These are phyloP conservation scores for Cephus nigrinus DNA, from an alignment of 2,888 invertebrate species.

Conservation along the genomic window DNA sequence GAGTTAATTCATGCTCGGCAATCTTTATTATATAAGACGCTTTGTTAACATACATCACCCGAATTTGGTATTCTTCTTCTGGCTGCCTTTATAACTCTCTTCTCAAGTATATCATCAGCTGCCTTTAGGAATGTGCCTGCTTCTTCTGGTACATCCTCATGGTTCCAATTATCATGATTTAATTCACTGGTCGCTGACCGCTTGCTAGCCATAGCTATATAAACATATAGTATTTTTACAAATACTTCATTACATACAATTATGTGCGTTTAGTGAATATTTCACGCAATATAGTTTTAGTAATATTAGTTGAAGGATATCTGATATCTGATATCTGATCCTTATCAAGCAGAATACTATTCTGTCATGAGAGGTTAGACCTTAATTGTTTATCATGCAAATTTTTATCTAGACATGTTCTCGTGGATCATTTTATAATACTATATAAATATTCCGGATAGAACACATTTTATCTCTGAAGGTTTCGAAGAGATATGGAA, in stretches of 20 bases:
- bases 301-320: background rate
- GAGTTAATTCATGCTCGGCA: background rate
- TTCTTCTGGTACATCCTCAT: slow-evolving; percentile 81
- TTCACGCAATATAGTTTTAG: background rate
- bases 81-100: slow-evolving; percentile 83
- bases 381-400: background rate
- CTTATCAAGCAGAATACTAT: background rate
- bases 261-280: background rate
- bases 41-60: slow-evolving; percentile 25
- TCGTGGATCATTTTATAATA: background rate
- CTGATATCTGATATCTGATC: background rate
- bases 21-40: background rate
- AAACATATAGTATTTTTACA: background rate
- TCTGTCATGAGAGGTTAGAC: background rate
- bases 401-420: background rate
- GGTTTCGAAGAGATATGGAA: background rate
- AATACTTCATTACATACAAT: background rate
- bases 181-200: slow-evolving; percentile 80
- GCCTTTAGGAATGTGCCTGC: slow-evolving; percentile 80
- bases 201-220: slow-evolving; percentile 75
- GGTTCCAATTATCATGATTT: slow-evolving; percentile 88
- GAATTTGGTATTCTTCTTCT: slow-evolving; percentile 70
- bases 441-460: background rate
- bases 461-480: background rate
- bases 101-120: slow-evolving; percentile 76